Evolutionary conservation across 2,888 invertebrate species (phyloP), one percentile per base, ranked within the genome.

Genomic region (Clitarchus hookeri): DNA sequence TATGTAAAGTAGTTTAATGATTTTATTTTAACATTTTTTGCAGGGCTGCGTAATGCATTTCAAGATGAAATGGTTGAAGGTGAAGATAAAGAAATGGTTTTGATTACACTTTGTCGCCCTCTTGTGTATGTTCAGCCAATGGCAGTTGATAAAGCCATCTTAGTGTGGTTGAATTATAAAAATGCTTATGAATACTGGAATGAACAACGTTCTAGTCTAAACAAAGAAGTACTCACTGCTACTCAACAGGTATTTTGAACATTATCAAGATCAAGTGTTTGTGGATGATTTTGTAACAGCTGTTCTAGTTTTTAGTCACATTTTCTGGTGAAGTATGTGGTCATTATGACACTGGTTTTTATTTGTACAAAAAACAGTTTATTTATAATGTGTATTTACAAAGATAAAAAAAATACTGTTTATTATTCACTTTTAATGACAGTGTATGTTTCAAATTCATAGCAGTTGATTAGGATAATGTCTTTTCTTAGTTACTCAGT

Each of bases 141-240:
- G 90, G 99, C 99, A 13, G 97, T 99, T 85, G 99, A 99, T 92
- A 98, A 98, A 93, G 99, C 98, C 23, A 98, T 99, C 89, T 94
- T 99, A 27, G 98, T 99, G 84, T 99, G 99, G 99, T 93, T 99
- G 88, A 99, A 99, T 93, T 99, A 99, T 91, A 99, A 99, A 92
- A 99, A 99, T 92, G 99, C 99, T 0, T 99, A 99, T 91, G 99
- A 99, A 91, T 99, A 99, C 92, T 99, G 99, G 99, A 98, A 97
- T 89, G 98, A 98, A 91, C 99, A 99, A 92, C 93, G 99, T 8
- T 95, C 97, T 9, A 97, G 96, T 89, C 93, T 98, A 80, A 98
- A 97, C 90, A 97, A 96, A 90, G 98, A 98, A 91, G 96, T 97
- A 78, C 92, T 96, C 0, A 94, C 95, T 1, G 95, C 96, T 13